These are phyloP conservation scores for Schizopygopsis pylzovi DNA, from an alignment of 2,797 vertebrate genomes.

Conservation along the genomic window DNA sequence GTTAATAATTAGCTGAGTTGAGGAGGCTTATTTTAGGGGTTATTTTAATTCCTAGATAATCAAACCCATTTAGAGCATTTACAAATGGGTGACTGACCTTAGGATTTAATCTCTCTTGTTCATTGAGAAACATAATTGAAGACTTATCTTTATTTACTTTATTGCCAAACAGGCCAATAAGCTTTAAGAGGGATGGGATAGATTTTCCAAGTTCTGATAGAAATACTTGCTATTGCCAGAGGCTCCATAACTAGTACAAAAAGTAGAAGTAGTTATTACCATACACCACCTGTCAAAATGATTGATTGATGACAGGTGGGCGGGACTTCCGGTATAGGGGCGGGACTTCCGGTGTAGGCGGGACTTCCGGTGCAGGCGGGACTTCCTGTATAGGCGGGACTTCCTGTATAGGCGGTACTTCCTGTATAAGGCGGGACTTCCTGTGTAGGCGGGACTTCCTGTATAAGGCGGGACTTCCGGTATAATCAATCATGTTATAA, in stretches of 20 bases:
- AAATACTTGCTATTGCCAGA: neutral
- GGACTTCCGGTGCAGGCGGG: too few species aligned
- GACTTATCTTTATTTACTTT: neutral
- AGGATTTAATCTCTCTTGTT: neutral
- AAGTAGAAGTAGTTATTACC: too few species aligned
- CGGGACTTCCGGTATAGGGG: too few species aligned
- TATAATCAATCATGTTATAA: too few species aligned
- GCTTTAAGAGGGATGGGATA: neutral
- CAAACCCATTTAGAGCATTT: neutral
- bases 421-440: too few species aligned
- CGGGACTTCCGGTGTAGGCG: too few species aligned
- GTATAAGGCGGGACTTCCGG: too few species aligned
- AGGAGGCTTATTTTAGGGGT: neutral
- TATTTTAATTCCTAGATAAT: conserved; percentile 9
- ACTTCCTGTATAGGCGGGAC: too few species aligned
- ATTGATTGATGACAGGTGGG: too few species aligned
- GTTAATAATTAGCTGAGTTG: neutral
- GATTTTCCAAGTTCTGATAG: conserved; percentile 7
- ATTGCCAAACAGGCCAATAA: neutral
- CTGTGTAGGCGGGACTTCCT: too few species aligned
- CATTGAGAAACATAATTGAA: neutral
- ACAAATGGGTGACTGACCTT: neutral
- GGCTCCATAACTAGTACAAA: neutral
- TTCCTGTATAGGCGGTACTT: too few species aligned
- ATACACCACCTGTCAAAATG: too few species aligned